Evolutionary conservation across 2,797 vertebrate genomes (phyloP).

Genomic region (Clamator glandarius): DNA sequence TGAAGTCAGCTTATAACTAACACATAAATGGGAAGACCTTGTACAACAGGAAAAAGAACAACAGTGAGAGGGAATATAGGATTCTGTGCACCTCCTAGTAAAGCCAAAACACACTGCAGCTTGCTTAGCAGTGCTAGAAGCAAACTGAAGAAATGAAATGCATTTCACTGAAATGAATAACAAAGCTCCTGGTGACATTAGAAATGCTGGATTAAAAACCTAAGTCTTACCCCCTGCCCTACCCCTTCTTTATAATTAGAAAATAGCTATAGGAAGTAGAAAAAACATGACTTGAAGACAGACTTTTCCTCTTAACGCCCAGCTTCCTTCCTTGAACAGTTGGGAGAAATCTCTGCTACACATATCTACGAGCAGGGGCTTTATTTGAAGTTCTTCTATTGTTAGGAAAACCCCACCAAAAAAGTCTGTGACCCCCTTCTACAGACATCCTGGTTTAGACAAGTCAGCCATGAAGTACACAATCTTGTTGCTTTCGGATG

Average conservation of each 20-base stretch:
- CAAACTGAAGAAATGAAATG: not conserved
- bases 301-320: conserved; percentile 39
- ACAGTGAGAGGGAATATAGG: not conserved
- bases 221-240: not conserved
- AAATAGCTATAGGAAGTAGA: conserved; percentile 49
- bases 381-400: conserved; percentile 15
- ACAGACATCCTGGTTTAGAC: conserved; percentile 57
- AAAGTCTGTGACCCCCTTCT: not conserved
- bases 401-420: not conserved
- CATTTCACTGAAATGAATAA: not conserved
- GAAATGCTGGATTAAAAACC: not conserved
- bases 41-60: not conserved
- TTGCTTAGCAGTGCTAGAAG: not conserved
- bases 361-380: not conserved
- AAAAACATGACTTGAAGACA: conserved; percentile 28
- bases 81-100: not conserved
- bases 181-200: not conserved
- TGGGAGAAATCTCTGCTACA: not conserved
- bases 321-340: conserved; percentile 52
- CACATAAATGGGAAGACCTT: not conserved
- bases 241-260: not conserved
- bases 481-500: not conserved
- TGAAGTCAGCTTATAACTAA: not conserved
- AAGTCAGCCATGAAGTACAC: conserved; percentile 9
- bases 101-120: not conserved